These are phyloP conservation scores for Hydra vulgaris DNA, from an alignment of 30 jellyfish, hydroid and myxozoan genomes.

Conservation along the genomic window DNA sequence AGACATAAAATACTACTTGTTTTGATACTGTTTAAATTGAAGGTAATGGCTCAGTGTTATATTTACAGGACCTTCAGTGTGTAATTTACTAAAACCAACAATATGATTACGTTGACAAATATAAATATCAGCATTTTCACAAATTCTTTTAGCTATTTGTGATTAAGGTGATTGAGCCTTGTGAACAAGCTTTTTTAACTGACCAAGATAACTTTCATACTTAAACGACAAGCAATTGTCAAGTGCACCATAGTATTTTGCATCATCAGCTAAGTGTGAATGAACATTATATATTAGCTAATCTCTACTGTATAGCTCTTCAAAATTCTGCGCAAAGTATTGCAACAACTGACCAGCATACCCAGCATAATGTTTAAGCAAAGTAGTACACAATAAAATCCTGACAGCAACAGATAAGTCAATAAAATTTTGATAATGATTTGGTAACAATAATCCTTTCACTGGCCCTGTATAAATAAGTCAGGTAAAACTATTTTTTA, in stretches of 20 bases:
- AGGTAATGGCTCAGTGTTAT: no score
- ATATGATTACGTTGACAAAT: no score
- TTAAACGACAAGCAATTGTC: not conserved
- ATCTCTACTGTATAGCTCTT: constrained; percentile 20
- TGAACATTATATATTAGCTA: constrained; percentile 31
- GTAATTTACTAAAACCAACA: no score
- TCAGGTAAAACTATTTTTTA: not conserved
- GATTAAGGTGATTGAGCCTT: not conserved
- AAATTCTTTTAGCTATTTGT: no score
- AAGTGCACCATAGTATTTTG: constrained; percentile 8
- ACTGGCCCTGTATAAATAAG: constrained; percentile 26
- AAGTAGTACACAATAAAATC: constrained; percentile 19
- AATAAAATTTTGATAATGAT: constrained; percentile 9
- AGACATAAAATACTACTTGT: no score
- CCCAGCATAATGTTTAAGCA: constrained; percentile 4
- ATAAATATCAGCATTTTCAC: no score
- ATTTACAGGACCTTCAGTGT: no score
- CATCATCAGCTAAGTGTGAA: constrained; percentile 17
- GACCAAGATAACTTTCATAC: not conserved
- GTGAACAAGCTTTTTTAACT: not conserved
- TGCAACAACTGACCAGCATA: constrained; percentile 25
- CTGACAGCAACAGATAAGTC: constrained; percentile 18
- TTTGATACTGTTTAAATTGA: no score
- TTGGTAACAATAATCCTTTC: constrained; percentile 12
- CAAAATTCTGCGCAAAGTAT: constrained; percentile 19